Percentiles rank a stretch among this genome's conserved stretches.
These are phyloP conservation scores for Catharus minimus DNA, from an alignment of 2,113 vertebrate genomes.

Conservation along the genomic window DNA sequence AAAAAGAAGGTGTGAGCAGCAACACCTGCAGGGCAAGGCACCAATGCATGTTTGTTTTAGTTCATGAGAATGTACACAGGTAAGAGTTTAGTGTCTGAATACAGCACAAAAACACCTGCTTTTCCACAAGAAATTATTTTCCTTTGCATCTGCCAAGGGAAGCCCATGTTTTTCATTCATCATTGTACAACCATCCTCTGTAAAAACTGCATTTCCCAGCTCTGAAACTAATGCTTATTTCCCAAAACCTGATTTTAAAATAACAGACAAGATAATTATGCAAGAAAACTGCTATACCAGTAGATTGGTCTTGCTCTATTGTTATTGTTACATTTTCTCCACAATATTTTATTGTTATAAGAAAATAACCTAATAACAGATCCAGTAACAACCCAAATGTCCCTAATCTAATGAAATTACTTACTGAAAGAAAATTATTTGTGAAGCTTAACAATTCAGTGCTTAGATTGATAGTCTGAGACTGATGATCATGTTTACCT, in stretches of 20 bases:
- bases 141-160: background rate
- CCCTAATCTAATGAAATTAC: background rate
- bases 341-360: background rate
- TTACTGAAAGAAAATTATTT: background rate
- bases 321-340: background rate
- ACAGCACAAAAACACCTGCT: background rate
- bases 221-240: background rate
- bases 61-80: background rate
- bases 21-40: background rate
- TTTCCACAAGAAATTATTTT: background rate
- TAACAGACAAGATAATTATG: background rate
- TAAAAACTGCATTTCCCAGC: background rate
- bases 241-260: background rate
- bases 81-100: background rate
- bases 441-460: background rate
- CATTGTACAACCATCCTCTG: background rate
- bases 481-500: background rate
- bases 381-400: background rate
- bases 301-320: background rate
- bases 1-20: background rate
- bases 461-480: background rate
- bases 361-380: background rate
- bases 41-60: background rate
- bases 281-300: background rate
- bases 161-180: background rate